These are phyloP conservation scores for Raja brachyura DNA, from an alignment of 2,113 vertebrate species.

Conservation along the genomic window DNA sequence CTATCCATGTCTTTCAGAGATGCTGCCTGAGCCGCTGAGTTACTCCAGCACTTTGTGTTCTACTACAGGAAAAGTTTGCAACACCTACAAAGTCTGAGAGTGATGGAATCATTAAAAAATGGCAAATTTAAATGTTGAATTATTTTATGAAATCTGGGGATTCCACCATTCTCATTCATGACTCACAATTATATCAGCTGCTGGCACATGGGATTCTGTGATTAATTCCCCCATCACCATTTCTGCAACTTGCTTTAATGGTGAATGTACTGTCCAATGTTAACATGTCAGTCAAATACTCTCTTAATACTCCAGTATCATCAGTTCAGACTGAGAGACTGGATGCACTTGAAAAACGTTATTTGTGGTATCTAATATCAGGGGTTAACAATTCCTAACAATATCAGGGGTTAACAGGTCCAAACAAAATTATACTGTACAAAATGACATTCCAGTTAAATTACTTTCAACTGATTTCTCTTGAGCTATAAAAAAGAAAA, in stretches of 20 bases:
- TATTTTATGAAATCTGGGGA: neutral
- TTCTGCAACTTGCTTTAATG: neutral
- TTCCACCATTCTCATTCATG: neutral
- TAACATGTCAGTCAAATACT: neutral
- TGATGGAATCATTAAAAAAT: too few species aligned
- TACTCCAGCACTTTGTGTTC: too few species aligned
- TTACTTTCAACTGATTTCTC: too few species aligned
- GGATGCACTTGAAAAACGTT: neutral
- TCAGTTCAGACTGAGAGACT: neutral
- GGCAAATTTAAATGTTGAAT: too few species aligned
- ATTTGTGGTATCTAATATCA: neutral
- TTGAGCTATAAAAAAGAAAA: neutral
- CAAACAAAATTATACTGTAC: neutral
- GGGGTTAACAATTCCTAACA: neutral
- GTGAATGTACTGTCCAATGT: neutral
- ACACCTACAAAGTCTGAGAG: neutral
- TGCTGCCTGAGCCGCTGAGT: too few species aligned
- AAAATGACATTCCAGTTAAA: neutral
- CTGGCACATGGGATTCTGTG: neutral
- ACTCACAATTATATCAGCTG: neutral
- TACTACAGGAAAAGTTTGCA: neutral
- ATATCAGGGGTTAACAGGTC: too few species aligned
- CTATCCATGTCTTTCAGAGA: too few species aligned
- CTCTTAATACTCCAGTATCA: neutral
- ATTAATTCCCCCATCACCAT: neutral